These are phyloP conservation scores for Scotopteryx bipunctaria DNA, from an alignment of 2,888 invertebrate genomes.

Conservation along the genomic window DNA sequence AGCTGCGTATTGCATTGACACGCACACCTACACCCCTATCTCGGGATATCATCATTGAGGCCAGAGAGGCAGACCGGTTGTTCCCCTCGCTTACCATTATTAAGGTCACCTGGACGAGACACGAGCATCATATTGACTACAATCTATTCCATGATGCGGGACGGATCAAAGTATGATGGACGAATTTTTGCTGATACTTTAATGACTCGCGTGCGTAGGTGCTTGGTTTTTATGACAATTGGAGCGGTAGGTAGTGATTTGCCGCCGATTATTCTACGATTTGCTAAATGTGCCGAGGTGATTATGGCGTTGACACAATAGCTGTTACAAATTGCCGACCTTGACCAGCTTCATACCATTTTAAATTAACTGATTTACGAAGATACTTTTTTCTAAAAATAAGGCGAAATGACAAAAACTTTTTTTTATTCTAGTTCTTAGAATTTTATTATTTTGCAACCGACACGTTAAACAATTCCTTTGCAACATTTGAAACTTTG, in stretches of 20 bases:
- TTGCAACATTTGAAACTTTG: no score
- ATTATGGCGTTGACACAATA: neutral
- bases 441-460: neutral
- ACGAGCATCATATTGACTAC: neutral
- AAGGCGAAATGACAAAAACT: no score
- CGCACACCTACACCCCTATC: conserved; percentile 45
- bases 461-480: neutral
- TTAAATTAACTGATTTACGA: neutral
- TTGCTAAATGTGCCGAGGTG: conserved; percentile 5
- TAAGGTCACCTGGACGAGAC: conserved; percentile 25
- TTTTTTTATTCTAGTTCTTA: neutral
- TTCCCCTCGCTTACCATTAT: conserved; percentile 34
- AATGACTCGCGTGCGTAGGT: conserved; percentile 14
- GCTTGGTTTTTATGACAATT: conserved; percentile 17
- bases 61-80: conserved; percentile 39
- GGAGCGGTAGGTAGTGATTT: conserved; percentile 17
- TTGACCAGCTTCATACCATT: neutral
- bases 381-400: no score
- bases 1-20: conserved; percentile 57
- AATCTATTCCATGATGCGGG: conserved; percentile 9
- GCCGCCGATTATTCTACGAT: conserved; percentile 8
- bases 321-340: neutral
- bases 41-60: conserved; percentile 37
- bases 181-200: conserved; percentile 19
- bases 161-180: conserved; percentile 22